These are phyloP conservation scores for Meloe dianella DNA, from an alignment of 2,888 invertebrate species.

Conservation along the genomic window DNA sequence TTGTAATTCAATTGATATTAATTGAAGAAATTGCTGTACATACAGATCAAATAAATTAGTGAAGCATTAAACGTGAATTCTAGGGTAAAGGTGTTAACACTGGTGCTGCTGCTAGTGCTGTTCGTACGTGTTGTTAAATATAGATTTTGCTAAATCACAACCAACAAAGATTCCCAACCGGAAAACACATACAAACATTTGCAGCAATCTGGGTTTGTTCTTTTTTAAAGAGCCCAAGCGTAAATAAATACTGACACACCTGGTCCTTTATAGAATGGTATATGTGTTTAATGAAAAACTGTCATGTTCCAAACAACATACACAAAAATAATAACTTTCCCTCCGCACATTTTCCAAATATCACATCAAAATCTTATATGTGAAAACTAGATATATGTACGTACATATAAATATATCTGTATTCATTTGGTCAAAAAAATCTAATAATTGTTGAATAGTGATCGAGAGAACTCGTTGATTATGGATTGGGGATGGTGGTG, in stretches of 20 bases:
- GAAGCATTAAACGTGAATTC: not conserved
- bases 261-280: not conserved
- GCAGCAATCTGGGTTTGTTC: conserved; percentile 10
- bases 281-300: conserved; percentile 8
- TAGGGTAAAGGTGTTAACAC: not conserved
- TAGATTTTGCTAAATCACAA: conserved; percentile 11
- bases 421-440: no score
- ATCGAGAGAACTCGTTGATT: not conserved
- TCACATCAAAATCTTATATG: not conserved
- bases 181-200: conserved; percentile 12
- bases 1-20: not conserved
- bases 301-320: conserved; percentile 1
- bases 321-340: not conserved
- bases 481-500: not conserved
- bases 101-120: not conserved
- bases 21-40: not conserved
- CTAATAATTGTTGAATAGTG: no score
- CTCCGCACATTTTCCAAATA: not conserved
- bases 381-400: no score
- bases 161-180: conserved; percentile 1
- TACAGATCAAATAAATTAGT: not conserved
- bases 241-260: conserved; percentile 7
- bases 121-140: not conserved
- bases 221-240: conserved; percentile 8
- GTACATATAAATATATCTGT: no score